phyloP scores from a whole-genome alignment of 2,797 vertebrate species.

The Notamacropus eugenii region DNA sequence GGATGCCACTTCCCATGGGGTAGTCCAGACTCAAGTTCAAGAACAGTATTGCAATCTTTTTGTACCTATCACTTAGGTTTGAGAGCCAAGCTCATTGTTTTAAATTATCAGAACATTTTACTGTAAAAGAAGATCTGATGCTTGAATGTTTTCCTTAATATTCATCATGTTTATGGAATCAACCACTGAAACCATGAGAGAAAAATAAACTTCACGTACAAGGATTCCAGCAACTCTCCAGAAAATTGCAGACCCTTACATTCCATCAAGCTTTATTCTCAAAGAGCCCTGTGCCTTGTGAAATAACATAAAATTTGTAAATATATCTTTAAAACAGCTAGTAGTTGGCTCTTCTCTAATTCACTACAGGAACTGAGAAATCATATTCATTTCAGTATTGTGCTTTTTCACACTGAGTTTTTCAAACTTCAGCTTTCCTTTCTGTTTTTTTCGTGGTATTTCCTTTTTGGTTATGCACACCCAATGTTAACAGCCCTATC shows the following conservation, averaged over 20 bases:
- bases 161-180: not conserved
- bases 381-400: not conserved
- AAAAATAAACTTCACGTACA: not conserved
- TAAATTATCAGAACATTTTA: not conserved
- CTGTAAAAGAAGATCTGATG: not conserved
- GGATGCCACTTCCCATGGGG: constrained; percentile 63
- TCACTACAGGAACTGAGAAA: not conserved
- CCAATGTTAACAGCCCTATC: not conserved
- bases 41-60: not conserved
- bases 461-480: not conserved
- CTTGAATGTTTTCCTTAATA: not conserved
- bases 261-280: not conserved
- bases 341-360: not conserved
- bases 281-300: accelerated
- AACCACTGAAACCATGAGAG: accelerated
- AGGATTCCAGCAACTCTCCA: not conserved
- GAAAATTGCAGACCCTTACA: not conserved
- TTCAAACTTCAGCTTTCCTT: not conserved
- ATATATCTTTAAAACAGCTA: not conserved
- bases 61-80: not conserved
- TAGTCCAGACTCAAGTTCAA: constrained; percentile 42
- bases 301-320: not conserved
- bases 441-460: not conserved
- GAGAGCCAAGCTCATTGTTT: not conserved
- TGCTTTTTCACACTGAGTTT: not conserved